These are phyloP conservation scores for Gasterosteus aculeatus DNA, from an alignment of 2,113 vertebrate genomes.

Conservation along the genomic window DNA sequence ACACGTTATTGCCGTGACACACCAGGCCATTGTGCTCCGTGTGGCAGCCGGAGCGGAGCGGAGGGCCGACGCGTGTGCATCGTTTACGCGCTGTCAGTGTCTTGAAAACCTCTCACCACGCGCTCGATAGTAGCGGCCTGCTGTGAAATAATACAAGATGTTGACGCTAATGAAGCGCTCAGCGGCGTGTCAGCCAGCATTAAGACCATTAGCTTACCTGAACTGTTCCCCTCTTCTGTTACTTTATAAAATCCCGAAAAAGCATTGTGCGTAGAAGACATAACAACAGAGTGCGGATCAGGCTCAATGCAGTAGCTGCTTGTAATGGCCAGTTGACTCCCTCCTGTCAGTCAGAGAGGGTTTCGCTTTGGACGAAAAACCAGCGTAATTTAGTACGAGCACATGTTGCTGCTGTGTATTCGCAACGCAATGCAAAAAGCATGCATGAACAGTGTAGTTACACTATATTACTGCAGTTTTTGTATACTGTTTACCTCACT, in stretches of 20 bases:
- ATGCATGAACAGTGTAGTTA: background rate
- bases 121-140: constrained; percentile 46
- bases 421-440: background rate
- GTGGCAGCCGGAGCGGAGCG: constrained; percentile 23
- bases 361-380: background rate
- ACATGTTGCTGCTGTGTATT: background rate
- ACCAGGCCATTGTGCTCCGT: constrained; percentile 29
- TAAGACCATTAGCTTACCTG: constrained; percentile 48
- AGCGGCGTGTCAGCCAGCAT: constrained; percentile 61
- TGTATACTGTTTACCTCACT: background rate
- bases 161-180: constrained; percentile 62
- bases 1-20: constrained; percentile 36
- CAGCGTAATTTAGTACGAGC: background rate
- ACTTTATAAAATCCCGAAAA: constrained; percentile 26
- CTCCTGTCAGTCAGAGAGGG: too few species aligned
- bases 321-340: background rate
- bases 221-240: constrained; percentile 45
- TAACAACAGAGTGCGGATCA: constrained; percentile 34
- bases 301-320: background rate
- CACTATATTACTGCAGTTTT: background rate
- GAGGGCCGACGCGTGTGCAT: constrained; percentile 22
- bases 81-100: constrained; percentile 40
- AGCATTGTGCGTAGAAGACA: constrained; percentile 19
- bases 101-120: constrained; percentile 50
- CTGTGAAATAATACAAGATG: constrained; percentile 67